These are phyloP conservation scores for Rhadina sibilatrix DNA, from an alignment of 2,113 vertebrate genomes.

Conservation along the genomic window DNA sequence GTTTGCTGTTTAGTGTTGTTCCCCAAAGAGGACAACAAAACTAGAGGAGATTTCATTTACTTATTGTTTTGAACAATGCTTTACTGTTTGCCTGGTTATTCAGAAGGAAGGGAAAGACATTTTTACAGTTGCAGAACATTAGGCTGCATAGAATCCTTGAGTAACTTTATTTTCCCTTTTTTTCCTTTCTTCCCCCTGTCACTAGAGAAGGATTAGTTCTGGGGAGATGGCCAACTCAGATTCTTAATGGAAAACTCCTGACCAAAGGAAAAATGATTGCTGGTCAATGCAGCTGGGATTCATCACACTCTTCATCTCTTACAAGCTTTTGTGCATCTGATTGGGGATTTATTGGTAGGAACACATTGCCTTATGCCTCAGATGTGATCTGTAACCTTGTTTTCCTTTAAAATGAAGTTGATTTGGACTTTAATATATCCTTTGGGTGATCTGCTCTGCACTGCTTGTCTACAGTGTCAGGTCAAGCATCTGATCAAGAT, in stretches of 20 bases:
- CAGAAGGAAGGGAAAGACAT: background rate
- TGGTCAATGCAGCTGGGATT: conserved; percentile 38
- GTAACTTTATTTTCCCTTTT: background rate
- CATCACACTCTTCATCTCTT: background rate
- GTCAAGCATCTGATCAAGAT: background rate
- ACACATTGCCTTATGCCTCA: background rate
- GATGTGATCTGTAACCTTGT: background rate
- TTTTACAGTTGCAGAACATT: background rate
- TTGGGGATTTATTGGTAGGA: background rate
- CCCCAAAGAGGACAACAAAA: background rate
- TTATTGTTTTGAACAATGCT: background rate
- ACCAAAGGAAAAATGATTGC: background rate
- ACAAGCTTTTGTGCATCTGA: background rate
- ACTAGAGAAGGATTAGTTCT: conserved; percentile 9
- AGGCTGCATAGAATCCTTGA: background rate
- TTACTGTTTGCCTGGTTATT: background rate
- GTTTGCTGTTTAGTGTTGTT: background rate
- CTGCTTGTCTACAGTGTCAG: background rate
- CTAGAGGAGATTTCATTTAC: background rate
- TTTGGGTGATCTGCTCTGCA: background rate
- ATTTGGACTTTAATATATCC: background rate
- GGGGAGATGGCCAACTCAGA: conserved; percentile 47
- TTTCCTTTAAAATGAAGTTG: background rate
- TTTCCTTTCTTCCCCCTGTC: background rate
- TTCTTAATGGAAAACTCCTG: conserved; percentile 22